Evolutionary conservation across 2,888 invertebrate species (phyloP).

Genomic region (Bruchidius siliquastri): DNA sequence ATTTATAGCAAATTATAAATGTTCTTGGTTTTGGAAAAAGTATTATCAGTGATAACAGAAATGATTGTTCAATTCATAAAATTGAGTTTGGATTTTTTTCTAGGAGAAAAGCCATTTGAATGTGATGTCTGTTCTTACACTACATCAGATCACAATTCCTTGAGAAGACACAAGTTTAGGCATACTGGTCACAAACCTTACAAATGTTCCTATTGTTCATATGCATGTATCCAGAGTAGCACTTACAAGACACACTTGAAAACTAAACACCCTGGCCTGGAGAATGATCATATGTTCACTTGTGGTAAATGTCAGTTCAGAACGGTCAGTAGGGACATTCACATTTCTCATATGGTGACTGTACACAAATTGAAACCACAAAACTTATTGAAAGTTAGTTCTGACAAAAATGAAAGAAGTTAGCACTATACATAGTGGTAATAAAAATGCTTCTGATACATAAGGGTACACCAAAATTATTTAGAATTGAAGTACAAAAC

Average conservation of each 20-base stretch:
- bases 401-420: neutral
- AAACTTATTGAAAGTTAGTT: neutral
- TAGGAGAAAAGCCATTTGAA: conserved; percentile 72
- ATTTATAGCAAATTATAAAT: no score
- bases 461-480: neutral
- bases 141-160: conserved; percentile 75
- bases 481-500: neutral
- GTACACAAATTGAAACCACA: conserved; percentile 49
- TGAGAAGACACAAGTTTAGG: conserved; percentile 71
- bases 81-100: conserved; percentile 18
- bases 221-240: conserved; percentile 75
- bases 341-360: conserved; percentile 52
- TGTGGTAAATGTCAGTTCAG: conserved; percentile 60
- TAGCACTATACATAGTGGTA: no score
- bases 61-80: neutral
- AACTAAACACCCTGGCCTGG: conserved; percentile 70
- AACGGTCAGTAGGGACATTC: conserved; percentile 62
- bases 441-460: neutral
- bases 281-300: conserved; percentile 57
- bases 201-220: conserved; percentile 73
- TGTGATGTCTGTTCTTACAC: conserved; percentile 70
- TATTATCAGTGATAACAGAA: no score
- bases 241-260: conserved; percentile 73
- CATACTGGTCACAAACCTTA: conserved; percentile 74
- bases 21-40: no score